Percentiles rank a stretch among this genome's conserved stretches.
Evolutionary conservation across 2,797 vertebrate species (phyloP).

Genomic region (Chaenodraco wilsoni): DNA sequence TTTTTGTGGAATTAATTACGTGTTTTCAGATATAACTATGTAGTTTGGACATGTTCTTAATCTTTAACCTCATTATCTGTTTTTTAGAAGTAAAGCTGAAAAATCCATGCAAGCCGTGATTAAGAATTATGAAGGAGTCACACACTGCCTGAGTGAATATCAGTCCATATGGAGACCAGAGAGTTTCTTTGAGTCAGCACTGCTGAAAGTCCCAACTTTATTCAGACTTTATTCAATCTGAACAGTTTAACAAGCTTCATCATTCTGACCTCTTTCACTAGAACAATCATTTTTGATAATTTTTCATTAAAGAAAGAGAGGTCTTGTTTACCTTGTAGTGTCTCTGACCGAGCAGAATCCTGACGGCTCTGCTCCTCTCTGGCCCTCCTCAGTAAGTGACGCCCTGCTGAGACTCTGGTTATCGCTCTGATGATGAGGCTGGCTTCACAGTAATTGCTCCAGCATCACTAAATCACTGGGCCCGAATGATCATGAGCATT

Average conservation of each 20-base stretch:
- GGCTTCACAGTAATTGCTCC: conserved; percentile 46
- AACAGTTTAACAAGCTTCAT: conserved; percentile 11
- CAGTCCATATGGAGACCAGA: background rate
- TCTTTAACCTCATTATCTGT: too few species aligned
- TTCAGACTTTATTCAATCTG: background rate
- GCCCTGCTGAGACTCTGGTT: conserved; percentile 38
- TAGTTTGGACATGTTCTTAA: background rate
- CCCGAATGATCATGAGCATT: conserved; percentile 67
- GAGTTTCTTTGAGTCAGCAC: conserved; percentile 5
- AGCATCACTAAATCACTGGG: conserved; percentile 53
- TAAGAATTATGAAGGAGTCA: background rate
- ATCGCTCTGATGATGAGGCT: conserved; percentile 53
- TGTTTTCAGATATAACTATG: background rate
- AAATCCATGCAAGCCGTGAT: background rate
- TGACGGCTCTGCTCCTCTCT: conserved; percentile 24
- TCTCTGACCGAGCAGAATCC: conserved; percentile 14
- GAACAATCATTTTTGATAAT: background rate
- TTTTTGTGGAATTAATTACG: background rate
- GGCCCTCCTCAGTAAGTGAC: conserved; percentile 45
- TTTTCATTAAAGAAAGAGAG: conserved; percentile 6
- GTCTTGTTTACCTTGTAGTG: conserved; percentile 18
- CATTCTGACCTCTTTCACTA: background rate
- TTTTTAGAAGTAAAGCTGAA: background rate
- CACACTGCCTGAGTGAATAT: background rate
- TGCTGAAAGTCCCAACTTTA: background rate